Evolutionary conservation across 2,113 vertebrate genomes (phyloP), one percentile per base, ranked within the genome.

Genomic region (Cynoglossus semilaevis): DNA sequence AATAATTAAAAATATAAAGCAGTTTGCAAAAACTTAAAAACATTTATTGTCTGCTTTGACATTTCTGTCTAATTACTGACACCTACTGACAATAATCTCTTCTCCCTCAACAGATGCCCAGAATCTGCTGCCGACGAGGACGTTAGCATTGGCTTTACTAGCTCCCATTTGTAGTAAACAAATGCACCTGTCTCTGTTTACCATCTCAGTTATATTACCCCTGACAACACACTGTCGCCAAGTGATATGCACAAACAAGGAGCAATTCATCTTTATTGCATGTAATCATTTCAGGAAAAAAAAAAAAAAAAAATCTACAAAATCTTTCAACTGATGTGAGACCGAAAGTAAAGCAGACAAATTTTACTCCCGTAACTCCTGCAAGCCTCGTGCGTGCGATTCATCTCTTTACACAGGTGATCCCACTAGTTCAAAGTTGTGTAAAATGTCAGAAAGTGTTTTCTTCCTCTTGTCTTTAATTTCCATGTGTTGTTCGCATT

Each of bases 161-260:
- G 83, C 78, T 78, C 75, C 79, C 81, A 87, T 88, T 87, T 85
- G 67, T 74, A 70, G 76, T 85, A 85, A 88, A 84, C 87, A 87
- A 88, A 87, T 83, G 85, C 87, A 88, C 87, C 87, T 88, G 87
- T 87, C 80, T 85, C 72, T 84, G 80, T 87, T 85, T 88, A 85
- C 86, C 82, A 78, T 79, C 79, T 74, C 72, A 70, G 74, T 77
- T 84, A 74, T 85, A 85, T 87, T 87, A 70, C 76, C 76, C 84
- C 85, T 87, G 87, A 87, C 85, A 87, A 85, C 83, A 74, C 72
- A 72, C 69, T 40, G 48, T 81, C 58, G 74, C 82, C 79, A 81
- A 85, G 85, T 83, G 83, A 83, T 87, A 86, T 86, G 84, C 81
- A 70, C 81, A 69, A 77, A 77, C 79, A 78, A 85, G 80, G 69